Percentiles rank a stretch among this genome's conserved stretches.
phyloP scores from a whole-genome alignment of 2,888 invertebrate genomes.

The Drosophila demipolita region DNA sequence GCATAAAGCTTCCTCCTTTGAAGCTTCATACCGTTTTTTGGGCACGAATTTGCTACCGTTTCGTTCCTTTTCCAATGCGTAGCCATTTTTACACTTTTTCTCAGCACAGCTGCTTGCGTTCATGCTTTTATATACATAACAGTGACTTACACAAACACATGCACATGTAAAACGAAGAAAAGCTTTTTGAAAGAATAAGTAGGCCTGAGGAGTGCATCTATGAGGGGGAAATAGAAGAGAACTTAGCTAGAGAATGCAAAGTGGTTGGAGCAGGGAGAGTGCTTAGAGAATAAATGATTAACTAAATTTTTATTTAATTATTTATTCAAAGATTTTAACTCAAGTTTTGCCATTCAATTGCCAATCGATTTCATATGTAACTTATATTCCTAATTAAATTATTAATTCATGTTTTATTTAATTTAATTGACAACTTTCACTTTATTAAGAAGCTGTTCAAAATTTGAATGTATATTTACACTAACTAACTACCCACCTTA shows the following conservation, averaged over 20 bases:
- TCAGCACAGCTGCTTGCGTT: slow-evolving; percentile 6
- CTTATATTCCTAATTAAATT: background rate
- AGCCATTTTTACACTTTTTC: slow-evolving; percentile 58
- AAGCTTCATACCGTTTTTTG: slow-evolving; percentile 25
- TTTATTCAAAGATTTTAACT: background rate
- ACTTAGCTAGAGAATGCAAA: background rate
- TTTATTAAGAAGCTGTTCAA: background rate
- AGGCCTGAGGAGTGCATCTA: background rate
- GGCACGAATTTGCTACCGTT: slow-evolving; percentile 42
- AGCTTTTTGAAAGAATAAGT: slow-evolving; percentile 37
- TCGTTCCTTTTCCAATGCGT: slow-evolving; percentile 45
- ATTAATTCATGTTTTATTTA: background rate
- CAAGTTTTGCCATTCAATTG: background rate
- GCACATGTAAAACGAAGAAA: slow-evolving; percentile 26
- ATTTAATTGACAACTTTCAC: too few relatives aligned
- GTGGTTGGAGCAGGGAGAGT: background rate
- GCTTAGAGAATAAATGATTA: background rate
- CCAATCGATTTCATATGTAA: too few relatives aligned
- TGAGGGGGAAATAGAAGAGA: background rate
- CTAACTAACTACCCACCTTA: background rate
- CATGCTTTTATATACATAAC: background rate
- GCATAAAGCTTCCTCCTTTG: slow-evolving; percentile 39
- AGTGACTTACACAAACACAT: background rate
- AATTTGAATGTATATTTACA: background rate
- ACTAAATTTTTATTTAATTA: background rate